Conservation (phyloP, 2,113 vertebrate genomes). For the Nicator chloris region DNA sequence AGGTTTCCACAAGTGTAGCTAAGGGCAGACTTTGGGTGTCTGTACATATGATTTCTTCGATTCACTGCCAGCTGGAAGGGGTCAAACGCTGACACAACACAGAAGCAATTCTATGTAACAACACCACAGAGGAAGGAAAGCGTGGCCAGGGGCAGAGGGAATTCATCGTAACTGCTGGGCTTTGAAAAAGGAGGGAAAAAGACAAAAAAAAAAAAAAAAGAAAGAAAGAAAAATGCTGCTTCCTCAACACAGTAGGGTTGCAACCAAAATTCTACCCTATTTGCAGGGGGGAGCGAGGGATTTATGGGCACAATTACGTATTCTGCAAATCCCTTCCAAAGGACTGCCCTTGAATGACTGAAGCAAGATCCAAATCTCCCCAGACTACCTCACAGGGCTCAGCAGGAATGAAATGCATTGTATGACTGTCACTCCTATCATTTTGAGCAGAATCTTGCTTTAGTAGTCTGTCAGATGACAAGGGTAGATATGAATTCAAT, state of each 20-base stretch:
- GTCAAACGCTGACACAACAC: neutral
- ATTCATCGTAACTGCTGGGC: neutral
- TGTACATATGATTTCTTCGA: neutral
- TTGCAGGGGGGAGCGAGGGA: rapidly evolving
- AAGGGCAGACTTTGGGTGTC: neutral
- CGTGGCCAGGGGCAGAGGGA: neutral
- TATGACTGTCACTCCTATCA: neutral
- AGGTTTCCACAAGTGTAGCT: neutral
- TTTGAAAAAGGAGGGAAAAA: neutral
- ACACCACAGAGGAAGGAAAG: neutral
- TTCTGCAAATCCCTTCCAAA: neutral
- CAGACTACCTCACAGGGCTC: neutral
- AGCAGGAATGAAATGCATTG: slow-evolving; percentile 18
- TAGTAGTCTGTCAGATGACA: slow-evolving; percentile 58
- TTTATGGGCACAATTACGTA: neutral
- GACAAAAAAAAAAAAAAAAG: neutral
- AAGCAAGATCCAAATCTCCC: slow-evolving; percentile 15
- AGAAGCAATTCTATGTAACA: neutral
- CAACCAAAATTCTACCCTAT: neutral
- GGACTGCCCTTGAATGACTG: neutral
- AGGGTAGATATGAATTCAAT: slow-evolving; percentile 49
- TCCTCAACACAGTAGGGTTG: neutral
- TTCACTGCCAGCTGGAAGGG: neutral
- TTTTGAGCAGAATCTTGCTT: slow-evolving; percentile 52
- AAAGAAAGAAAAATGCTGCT: neutral